Base-by-base conservation (phyloP, 2,113 vertebrate species). In the Rutilus rutilus region DNA sequence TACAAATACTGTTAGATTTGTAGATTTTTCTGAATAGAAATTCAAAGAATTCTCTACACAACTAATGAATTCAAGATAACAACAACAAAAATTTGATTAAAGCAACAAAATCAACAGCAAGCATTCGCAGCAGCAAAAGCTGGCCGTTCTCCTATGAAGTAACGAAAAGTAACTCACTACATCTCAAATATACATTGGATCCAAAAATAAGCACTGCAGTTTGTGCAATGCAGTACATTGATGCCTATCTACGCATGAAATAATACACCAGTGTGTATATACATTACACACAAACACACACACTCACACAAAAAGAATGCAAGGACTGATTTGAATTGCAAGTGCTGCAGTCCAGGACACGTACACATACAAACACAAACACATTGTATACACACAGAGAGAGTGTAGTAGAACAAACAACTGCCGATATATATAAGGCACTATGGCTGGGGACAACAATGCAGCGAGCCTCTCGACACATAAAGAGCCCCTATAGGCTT, bases 371-470 rank as follows among this genome's bases (percentile, higher is more conserved):
- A 92, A 89, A 93, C 93, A 92, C 92, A 92, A 89, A 93, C 93
- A 93, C 93, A 93, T 92, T 14, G 91, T 93, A 50, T 91, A 91
- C 90, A 92, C 92, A 93, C 92, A 93, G 91, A 93, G 91, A 96
- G 96, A 97, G 97, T 97, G 97, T 97, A 96, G 96, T 96, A 97
- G 95, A 98, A 99, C 97, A 94, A 97, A 98, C 96, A 97, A 98
- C 97, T 96, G 97, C 96, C 95, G 96, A 98, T 99, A 98, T 98
- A 98, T 99, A 97, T 99, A 99, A 99, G 98, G 98, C 98, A 99
- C 98, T 99, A 98, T 97, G 97, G 98, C 96, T 98, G 96, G 96
- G 94, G 97, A 99, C 97, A 93, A 98, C 97, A 96, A 99, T 97
- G 97, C 97, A 97, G 97, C 96, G 95, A 97, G 95, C 97, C 97